A percentile compares a stretch with the other conserved stretches of the same genome.
Conservation (phyloP, 2,888 invertebrate species). For the Lycia hirtaria region DNA sequence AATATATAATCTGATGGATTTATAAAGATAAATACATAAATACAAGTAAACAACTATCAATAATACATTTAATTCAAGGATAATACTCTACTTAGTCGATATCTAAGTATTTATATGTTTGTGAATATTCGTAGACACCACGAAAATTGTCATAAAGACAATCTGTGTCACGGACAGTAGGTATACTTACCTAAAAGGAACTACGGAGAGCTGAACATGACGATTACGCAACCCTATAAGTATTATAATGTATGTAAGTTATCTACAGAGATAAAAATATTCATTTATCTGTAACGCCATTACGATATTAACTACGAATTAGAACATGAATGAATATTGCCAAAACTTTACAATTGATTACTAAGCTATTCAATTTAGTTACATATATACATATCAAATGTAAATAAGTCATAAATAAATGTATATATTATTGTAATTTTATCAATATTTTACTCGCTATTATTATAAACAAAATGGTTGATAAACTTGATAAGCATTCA, state of each 20-base stretch:
- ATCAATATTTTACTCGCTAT: too few species aligned
- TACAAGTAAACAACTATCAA: slow-evolving; percentile 17
- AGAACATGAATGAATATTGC: background rate
- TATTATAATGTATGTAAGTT: background rate
- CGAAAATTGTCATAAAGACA: slow-evolving; percentile 2
- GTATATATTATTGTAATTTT: too few species aligned
- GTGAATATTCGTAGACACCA: background rate
- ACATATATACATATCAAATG: too few species aligned
- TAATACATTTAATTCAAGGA: background rate
- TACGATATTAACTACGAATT: background rate
- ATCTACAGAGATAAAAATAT: background rate
- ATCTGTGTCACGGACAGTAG: slow-evolving; percentile 29
- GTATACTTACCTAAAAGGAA: slow-evolving; percentile 19
- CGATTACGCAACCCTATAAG: slow-evolving; percentile 6
- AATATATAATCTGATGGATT: slow-evolving; percentile 11
- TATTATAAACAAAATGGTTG: too few species aligned
- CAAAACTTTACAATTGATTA: too few species aligned
- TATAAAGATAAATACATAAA: background rate
- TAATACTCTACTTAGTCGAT: background rate
- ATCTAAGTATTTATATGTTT: background rate
- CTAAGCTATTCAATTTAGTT: too few species aligned
- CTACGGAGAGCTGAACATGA: slow-evolving; percentile 15
- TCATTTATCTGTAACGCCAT: background rate
- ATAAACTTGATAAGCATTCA: too few species aligned
- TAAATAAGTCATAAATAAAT: too few species aligned